Evolutionary conservation across 23 tunicate genomes (phyloP), one percentile per base, ranked within the genome.

Genomic region (Phallusia fumigata): DNA sequence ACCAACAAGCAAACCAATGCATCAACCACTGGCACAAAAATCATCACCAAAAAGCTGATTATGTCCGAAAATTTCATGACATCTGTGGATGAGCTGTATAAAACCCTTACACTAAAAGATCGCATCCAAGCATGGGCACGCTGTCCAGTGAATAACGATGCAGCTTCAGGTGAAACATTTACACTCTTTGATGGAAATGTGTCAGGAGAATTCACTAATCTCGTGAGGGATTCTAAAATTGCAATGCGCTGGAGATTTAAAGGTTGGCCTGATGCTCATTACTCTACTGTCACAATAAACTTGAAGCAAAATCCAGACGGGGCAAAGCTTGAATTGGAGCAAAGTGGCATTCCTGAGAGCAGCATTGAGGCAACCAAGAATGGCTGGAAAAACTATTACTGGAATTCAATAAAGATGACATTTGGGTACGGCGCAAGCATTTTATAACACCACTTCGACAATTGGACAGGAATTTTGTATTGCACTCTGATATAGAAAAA

Each of bases 341-440:
- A 97, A 77, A 64, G 90, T 0, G 99, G 99, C 19, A 91, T 97
- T 52, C 99, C 99, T 8, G 85, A 92, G 52, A 86, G 79, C 44
- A 28, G 86, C 19, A 79, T 97, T 40, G 99, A 97, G 83, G 90
- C 91, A 24, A 97, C 99, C 0, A 86, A 77, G 34, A 44, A 31
- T 36, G 99, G 99, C 47, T 97, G 99, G 99, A 86, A 86, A 75
- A 83, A 90, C 53, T 97, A 88, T 64, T 97, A 97, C 75, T 97
- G 99, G 99, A 74, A 84, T 0, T 83, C 99, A 18, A 92, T 97
- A 0, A 97, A 97, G 79, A 85, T 88, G 90, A 88, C 97, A 15
- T 97, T 97, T 77, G 99, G 99, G 16, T 97, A 78, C 79, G 99
- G 99, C 0, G 52, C 95, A 0, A 58, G 84, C 1, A 86, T 95